Base-by-base conservation (phyloP, 2,113 vertebrate genomes). In the Marmota monax region DNA sequence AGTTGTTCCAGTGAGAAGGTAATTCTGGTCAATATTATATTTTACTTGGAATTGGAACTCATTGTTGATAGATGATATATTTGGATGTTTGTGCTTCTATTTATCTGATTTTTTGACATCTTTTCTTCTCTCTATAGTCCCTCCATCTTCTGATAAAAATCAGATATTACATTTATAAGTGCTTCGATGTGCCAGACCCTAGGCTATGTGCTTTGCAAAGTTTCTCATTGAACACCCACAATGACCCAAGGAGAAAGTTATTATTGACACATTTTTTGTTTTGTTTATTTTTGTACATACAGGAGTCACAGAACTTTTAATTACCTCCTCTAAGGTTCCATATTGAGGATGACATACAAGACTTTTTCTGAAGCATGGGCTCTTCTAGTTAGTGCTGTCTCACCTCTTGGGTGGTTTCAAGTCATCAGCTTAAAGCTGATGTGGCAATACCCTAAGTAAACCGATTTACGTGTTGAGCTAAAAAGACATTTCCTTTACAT, bases 301-400 rank as follows among this genome's bases (percentile, higher is more conserved):
- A 25, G 17, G 53, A 96, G 73, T 92, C 74, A 45, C 70, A 79
- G 20, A 61, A 39, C 16, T 94, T 86, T 84, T 32, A 80, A 4
- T 82, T n/a, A 58, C 45, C 29, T 95, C 4, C 34, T 4, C 1
- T 5, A 58, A 67, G 34, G 13, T 53, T 93, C 72, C 4, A 58
- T n/a, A 4, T 20, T 70, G 58, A 69, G 22, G 65, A 18, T 92
- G 48, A 67, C 16, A 39, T 65, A 7, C 37, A 87, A 77, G 42
- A 84, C 79, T 92, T 53, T 85, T n/a, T 90, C 32, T 74, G 74
- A 95, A 48, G 61, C 8, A 37, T 83, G n/a, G 86, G 32, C 34
- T 87, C 86, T 88, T 61, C 29, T 53, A 23, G 18, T 51, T 1
- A 13, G 17, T 48, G 63, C 17, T 58, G 1, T 65, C 69, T 20